phyloP scores from a whole-genome alignment of 2,888 invertebrate species.

The Coremacera marginata region DNA sequence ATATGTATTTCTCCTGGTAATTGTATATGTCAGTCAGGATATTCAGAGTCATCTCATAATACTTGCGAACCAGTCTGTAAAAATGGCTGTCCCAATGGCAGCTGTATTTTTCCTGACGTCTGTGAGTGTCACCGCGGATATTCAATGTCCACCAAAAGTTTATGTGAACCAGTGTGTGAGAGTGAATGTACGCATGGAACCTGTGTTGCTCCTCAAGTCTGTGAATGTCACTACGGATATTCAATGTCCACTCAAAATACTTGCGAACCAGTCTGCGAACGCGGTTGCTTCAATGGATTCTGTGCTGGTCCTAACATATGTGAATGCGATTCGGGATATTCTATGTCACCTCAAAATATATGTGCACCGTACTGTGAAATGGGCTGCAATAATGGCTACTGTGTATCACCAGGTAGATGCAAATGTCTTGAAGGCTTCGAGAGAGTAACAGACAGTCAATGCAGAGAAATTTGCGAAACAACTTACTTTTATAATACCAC shows the following conservation, averaged over 20 bases:
- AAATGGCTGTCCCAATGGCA: constrained; percentile 52
- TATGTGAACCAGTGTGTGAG: constrained; percentile 51
- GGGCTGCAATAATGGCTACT: constrained; percentile 58
- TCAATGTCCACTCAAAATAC: constrained; percentile 29
- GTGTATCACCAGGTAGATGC: constrained; percentile 59
- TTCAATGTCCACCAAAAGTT: constrained; percentile 55
- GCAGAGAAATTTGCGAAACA: constrained; percentile 57
- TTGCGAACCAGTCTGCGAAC: constrained; percentile 47
- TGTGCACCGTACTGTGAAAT: constrained; percentile 49
- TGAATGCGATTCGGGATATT: constrained; percentile 42
- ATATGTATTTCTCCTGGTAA: constrained; percentile 76
- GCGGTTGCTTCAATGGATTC: constrained; percentile 53
- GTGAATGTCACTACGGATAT: constrained; percentile 78
- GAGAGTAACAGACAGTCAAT: neutral
- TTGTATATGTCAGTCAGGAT: constrained; percentile 79
- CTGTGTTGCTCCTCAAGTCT: constrained; percentile 77
- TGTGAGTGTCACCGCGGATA: constrained; percentile 66
- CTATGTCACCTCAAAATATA: neutral
- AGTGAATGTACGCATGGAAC: constrained; percentile 71
- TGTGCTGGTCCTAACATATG: constrained; percentile 61
- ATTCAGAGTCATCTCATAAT: constrained; percentile 49
- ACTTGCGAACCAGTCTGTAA: constrained; percentile 50
- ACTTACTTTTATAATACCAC: constrained; percentile 40
- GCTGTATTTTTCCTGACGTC: constrained; percentile 63
- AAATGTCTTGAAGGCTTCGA: constrained; percentile 44